Base-by-base conservation (phyloP, 2,797 vertebrate genomes). In the Sebastes hubbsi region DNA sequence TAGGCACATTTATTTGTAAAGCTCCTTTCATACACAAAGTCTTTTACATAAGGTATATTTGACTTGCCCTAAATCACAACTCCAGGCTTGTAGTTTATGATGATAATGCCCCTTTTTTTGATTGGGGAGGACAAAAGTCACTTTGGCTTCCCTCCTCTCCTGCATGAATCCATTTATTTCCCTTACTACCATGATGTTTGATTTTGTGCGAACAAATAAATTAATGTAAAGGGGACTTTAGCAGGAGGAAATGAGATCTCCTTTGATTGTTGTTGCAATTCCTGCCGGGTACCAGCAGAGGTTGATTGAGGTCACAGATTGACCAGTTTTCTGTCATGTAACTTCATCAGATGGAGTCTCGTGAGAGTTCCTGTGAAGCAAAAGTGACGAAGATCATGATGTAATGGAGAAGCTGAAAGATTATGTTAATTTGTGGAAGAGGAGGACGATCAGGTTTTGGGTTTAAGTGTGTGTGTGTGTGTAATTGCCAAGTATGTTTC, bases 251-350 rank as follows among this genome's bases (percentile, higher is more conserved):
- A 7, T 54, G 11, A 32, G 1, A 56, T 25, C 14, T 25, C 32
- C 24, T 11, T 12, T 24, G 10, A 24, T 30, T 9, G 24, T 38
- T 62, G 72, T 36, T 85, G 59, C 49, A 78, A 46, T 66, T 83
- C 55, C 61, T 59, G 27, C 20, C n/a, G 24, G 32, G 36, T 1
- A 54, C 79, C 62, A 73, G 59, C 24, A 78, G 77, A 80, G 74
- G 76, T 77, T 74, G 62, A 82, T 56, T 82, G 52, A 74, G 69
- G 80, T 81, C 36, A 62, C 30, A 77, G 55, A 38, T 29, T 38
- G 68, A 69, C 42, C n/a, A 4, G 4, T 71, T 73, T 42, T 36
- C 52, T 63, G 27, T 69, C 72, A 27, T 18, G 30, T 67, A 63
- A 66, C 67, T 25, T 20, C 5, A 60, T 36, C 34, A 66, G 55